Evolutionary conservation across 2,888 invertebrate genomes (phyloP), one percentile per base, ranked within the genome.

Genomic region (Plusia festucae): DNA sequence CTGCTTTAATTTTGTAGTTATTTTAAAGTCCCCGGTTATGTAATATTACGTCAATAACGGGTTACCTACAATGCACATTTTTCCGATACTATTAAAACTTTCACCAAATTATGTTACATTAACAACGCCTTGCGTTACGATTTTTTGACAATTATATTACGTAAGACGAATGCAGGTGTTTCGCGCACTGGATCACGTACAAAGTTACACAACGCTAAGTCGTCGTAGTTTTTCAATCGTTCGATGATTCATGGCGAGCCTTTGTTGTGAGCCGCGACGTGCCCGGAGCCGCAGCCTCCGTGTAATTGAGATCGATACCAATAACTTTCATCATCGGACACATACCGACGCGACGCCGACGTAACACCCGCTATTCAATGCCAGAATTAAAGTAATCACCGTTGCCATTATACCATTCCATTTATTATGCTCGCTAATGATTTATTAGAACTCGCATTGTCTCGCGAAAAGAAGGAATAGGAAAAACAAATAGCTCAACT

Each of bases 401-500:
- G 65, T 52, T 57, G 68, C 73, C 76, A 73, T 73, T 80, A 79
- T 85, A 82, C 77, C 76, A 75, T 61, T 77, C 74, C 82, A 80
- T 59, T 70, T 60, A 71, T 70, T 60, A 67, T 53, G 76, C 59
- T 51, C 69, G 70, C 63, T 78, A 78, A 81, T 85, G 83, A 83
- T 86, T 84, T 83, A 84, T 81, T 79, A 75, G 82, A 78, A 81
- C 82, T 82, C 79, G 74, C 79, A 85, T 90, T 91, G 88, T 91
- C 85, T 89, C 82, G 86, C 65, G 70, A 75, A 73, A 71, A 85
- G 81, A 71, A 85, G 82, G 85, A 88, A 91, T 89, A 91, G 85
- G 90, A 91, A 92, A 93, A 93, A 92, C 91, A 94, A 93, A 94
- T 89, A 93, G 85, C 87, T 90, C 90, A 84, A 94, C 94, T 95